Evolutionary conservation across 2,888 invertebrate species (phyloP), one percentile per base, ranked within the genome.

Genomic region (Leptinotarsa rubiginosa): DNA sequence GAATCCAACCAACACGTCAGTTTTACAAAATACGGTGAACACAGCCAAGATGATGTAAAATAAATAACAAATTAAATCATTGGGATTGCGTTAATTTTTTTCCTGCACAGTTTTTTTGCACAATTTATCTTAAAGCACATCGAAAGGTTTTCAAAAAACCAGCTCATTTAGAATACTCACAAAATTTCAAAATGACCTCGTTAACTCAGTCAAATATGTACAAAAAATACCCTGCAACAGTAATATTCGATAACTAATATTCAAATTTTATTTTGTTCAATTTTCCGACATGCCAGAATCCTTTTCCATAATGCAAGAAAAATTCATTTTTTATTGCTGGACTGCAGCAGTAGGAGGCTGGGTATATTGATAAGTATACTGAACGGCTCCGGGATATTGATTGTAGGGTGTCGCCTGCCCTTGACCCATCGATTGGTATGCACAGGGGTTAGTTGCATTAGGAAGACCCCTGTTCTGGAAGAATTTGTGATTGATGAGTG

Each of bases 401-500:
- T 92, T 91, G 85, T 92, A 93, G 1, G 76, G 70, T 4, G 77
- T 75, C 65, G 73, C 81, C 68, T 84, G 84, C 56, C 83, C 80
- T 88, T 91, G 81, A 87, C 92, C 83, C 90, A 93, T 89, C 59
- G 90, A 90, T 81, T 91, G 91, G 83, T 90, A 91, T 68, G 90
- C 91, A 83, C 91, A 91, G 5, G 91, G 90, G 78, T 90, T 91
- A 65, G 89, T 88, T 50, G 88, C 88, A 52, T 88, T 88, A n/a
- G 90, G 89, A 72, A 90, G 87, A 73, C 90, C 89, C 78, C 91
- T 88, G 18, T 92, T 91, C 82, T 93, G 93, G 89, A 93, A 94
- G 90, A 92, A 94, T 86, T 94, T 94, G 87, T 92, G 93, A 85
- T 92, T 92, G 88, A 90, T 88, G 80, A 91, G 86, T 62, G 89